Percentiles rank a stretch among this genome's conserved stretches.
Conservation (phyloP, 2,888 invertebrate genomes). For the Apantesis nais region DNA sequence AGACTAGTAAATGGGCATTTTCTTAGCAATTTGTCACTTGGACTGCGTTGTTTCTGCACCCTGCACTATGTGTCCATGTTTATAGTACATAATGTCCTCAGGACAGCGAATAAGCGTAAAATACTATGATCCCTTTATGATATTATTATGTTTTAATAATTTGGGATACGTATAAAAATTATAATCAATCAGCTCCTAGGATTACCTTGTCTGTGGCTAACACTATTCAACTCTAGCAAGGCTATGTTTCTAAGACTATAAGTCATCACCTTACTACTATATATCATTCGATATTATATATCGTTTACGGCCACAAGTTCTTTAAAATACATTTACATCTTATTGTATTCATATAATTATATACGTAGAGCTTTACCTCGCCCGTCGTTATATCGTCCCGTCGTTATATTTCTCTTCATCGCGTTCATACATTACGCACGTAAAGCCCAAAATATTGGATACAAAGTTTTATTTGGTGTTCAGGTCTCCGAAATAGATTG, state of each 20-base stretch:
- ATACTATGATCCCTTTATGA: neutral
- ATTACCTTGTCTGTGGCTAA: no score
- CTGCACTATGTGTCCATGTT: conserved; percentile 19
- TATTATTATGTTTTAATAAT: neutral
- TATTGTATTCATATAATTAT: neutral
- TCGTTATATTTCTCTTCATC: neutral
- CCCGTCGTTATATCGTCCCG: neutral
- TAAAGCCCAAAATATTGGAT: conserved; percentile 6
- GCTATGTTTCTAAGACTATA: no score
- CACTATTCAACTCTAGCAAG: no score
- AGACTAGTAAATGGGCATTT: conserved; percentile 47
- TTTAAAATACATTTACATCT: neutral
- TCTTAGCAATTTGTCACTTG: conserved; percentile 35
- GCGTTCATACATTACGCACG: conserved; percentile 12
- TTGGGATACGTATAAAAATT: neutral
- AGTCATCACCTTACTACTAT: no score
- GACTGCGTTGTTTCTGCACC: conserved; percentile 24
- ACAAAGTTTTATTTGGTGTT: conserved; percentile 46
- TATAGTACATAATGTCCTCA: conserved; percentile 4
- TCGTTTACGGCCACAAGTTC: neutral
- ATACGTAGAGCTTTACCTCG: neutral
- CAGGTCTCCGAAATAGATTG: conserved; percentile 72
- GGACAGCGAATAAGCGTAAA: neutral
- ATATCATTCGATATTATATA: neutral
- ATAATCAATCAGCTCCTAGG: no score